A percentile compares a stretch with the other conserved stretches of the same genome.
Conservation (phyloP, 2,113 vertebrate genomes). For the Thamnaconus septentrionalis region DNA sequence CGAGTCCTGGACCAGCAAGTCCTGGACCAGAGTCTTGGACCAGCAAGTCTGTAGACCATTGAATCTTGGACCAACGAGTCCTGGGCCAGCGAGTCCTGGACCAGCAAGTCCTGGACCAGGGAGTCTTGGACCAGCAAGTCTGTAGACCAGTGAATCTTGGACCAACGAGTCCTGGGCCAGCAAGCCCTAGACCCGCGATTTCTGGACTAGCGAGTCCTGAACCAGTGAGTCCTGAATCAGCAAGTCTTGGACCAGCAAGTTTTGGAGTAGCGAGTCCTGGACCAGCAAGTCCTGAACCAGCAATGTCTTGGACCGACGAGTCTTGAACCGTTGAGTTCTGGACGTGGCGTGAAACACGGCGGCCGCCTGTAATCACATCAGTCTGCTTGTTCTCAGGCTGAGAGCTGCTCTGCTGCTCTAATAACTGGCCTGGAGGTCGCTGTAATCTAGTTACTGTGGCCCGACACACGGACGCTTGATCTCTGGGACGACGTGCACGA, state of each 20-base stretch:
- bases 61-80: too few relatives aligned
- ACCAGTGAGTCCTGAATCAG: too few relatives aligned
- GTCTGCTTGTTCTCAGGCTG: constrained; percentile 11
- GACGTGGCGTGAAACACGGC: background rate
- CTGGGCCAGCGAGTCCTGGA: too few relatives aligned
- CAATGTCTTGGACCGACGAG: background rate
- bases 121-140: background rate
- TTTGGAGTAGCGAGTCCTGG: too few relatives aligned
- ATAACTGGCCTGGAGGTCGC: constrained; percentile 18
- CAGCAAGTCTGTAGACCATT: too few relatives aligned
- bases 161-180: too few relatives aligned
- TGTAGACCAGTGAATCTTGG: background rate
- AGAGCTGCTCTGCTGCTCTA: constrained; percentile 9
- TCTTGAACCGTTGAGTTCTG: background rate
- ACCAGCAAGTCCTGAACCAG: too few relatives aligned
- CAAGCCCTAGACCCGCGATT: too few relatives aligned
- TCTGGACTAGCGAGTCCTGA: too few relatives aligned
- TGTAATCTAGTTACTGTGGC: constrained; percentile 34
- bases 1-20: too few relatives aligned
- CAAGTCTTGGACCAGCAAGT: too few relatives aligned
- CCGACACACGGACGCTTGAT: constrained; percentile 10
- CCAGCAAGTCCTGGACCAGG: too few relatives aligned
- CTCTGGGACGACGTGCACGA: background rate
- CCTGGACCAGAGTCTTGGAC: background rate
- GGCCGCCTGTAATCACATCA: constrained; percentile 33